These are phyloP conservation scores for Temnothorax ravouxi DNA, from an alignment of 2,888 invertebrate genomes.

Conservation along the genomic window DNA sequence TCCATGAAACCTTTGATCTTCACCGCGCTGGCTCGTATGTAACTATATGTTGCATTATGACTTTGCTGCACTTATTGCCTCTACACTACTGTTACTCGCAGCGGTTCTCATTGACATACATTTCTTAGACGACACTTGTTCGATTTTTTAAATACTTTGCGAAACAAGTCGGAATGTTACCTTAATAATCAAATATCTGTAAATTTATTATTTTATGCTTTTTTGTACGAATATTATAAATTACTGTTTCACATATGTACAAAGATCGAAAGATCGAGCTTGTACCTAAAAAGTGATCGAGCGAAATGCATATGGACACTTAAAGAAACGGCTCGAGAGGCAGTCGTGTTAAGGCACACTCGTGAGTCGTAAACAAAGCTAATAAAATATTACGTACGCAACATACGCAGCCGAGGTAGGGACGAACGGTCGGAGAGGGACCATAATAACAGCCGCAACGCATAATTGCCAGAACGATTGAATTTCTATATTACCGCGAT, in stretches of 20 bases:
- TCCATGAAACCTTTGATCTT: constrained; percentile 83
- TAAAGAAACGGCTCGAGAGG: constrained; percentile 56
- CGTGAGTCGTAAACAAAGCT: constrained; percentile 84
- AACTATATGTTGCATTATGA: constrained; percentile 84
- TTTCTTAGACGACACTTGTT: neutral
- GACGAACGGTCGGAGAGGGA: constrained; percentile 76
- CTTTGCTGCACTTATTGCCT: constrained; percentile 82
- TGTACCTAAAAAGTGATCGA: constrained; percentile 2
- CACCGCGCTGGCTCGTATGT: constrained; percentile 79
- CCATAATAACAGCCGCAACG: constrained; percentile 84
- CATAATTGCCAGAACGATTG: constrained; percentile 86
- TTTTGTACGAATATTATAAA: neutral
- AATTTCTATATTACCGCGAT: constrained; percentile 85
- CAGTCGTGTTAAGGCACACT: constrained; percentile 78
- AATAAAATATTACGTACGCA: constrained; percentile 84
- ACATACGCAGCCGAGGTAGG: constrained; percentile 72
- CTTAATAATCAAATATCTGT: neutral
- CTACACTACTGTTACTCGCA: constrained; percentile 80
- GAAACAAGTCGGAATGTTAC: neutral
- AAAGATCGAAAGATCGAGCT: neutral
- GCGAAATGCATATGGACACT: constrained; percentile 52
- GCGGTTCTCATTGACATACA: constrained; percentile 72
- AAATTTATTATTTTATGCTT: neutral
- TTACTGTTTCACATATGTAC: neutral
- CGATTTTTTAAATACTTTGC: neutral